These are phyloP conservation scores for Lasioglossum calceatum DNA, from an alignment of 2,888 invertebrate genomes.

Conservation along the genomic window DNA sequence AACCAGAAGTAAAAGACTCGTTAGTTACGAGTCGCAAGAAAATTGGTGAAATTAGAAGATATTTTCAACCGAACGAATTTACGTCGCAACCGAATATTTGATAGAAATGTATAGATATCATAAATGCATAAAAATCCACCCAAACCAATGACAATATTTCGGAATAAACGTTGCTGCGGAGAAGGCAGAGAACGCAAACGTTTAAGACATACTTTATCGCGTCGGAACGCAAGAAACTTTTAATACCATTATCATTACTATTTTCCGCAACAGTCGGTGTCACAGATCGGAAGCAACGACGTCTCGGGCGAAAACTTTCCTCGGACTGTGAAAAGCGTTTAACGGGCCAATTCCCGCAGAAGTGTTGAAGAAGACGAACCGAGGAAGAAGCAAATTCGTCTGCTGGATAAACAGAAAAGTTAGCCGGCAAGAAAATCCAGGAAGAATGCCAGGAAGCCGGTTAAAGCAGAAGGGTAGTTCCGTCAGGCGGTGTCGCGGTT, in stretches of 20 bases:
- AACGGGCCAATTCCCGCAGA: neutral
- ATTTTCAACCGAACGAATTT: neutral
- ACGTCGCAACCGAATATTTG: neutral
- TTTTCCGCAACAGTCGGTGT: slow-evolving; percentile 9
- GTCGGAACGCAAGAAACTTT: neutral
- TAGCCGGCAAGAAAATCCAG: slow-evolving; percentile 53
- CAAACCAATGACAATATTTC: neutral
- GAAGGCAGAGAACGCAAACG: neutral
- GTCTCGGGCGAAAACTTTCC: neutral
- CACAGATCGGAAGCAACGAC: neutral
- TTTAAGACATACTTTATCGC: neutral
- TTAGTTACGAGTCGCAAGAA: neutral
- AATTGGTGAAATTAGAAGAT: no score
- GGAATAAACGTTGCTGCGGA: neutral
- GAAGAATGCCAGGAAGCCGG: slow-evolving; percentile 36
- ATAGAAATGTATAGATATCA: no score
- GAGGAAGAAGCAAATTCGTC: slow-evolving; percentile 40
- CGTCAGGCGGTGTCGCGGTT: slow-evolving; percentile 48
- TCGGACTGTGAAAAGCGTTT: slow-evolving; percentile 4
- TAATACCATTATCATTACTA: neutral
- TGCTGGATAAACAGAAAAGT: slow-evolving; percentile 38
- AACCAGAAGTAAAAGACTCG: neutral
- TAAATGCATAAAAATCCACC: no score
- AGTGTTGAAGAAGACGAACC: neutral
- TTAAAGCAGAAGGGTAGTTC: slow-evolving; percentile 49